A percentile compares a stretch with the other conserved stretches of the same genome.
Conservation (phyloP, 2,797 vertebrate genomes). For the Loris lydekkerianus region DNA sequence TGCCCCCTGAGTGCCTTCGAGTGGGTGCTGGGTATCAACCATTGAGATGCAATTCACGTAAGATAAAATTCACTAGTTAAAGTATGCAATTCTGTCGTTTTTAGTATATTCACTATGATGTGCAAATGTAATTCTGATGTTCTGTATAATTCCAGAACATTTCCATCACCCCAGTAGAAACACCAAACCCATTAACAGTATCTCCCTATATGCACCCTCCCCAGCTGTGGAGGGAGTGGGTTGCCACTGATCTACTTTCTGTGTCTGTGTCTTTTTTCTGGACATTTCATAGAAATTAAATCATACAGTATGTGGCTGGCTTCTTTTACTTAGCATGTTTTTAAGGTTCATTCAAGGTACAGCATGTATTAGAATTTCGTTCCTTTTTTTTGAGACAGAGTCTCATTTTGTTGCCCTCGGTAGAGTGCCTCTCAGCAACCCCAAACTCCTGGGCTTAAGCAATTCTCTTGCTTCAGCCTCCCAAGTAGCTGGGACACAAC, state of each 20-base stretch:
- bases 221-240: not conserved
- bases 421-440: too few relatives aligned
- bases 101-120: not conserved
- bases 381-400: not conserved
- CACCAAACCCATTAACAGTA: not conserved
- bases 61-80: not conserved
- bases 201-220: not conserved
- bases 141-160: not conserved
- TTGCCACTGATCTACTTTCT: not conserved
- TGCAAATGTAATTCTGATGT: not conserved
- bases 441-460: too few relatives aligned
- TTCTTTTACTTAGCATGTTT: slow-evolving; percentile 28
- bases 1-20: rapidly evolving
- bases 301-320: not conserved
- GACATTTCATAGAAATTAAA: not conserved
- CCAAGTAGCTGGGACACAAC: too few relatives aligned
- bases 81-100: not conserved
- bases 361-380: not conserved
- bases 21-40: not conserved
- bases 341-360: not conserved
- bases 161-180: not conserved
- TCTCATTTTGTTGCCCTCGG: too few relatives aligned
- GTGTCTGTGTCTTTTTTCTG: not conserved
- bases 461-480: too few relatives aligned
- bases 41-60: not conserved